Conservation (phyloP, 2,113 vertebrate genomes). For the Patagioenas fasciata region DNA sequence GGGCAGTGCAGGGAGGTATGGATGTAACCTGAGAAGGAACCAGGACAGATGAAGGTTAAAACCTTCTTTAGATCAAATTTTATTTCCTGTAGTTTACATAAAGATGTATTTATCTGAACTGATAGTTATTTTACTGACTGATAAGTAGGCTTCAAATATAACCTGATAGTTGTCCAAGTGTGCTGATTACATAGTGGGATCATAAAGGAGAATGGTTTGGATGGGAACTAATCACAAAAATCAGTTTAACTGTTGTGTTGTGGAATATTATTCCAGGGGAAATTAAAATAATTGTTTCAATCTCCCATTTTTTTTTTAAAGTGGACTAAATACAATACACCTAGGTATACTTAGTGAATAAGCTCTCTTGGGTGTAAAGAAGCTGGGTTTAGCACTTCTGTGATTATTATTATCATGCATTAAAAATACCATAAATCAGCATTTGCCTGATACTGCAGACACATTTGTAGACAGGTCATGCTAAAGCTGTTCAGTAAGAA, state of each 20-base stretch:
- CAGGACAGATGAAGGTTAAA: background rate
- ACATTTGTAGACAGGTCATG: background rate
- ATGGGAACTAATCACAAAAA: background rate
- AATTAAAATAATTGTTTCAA: background rate
- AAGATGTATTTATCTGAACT: background rate
- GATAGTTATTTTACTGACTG: background rate
- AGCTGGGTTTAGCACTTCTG: background rate
- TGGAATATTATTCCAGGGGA: background rate
- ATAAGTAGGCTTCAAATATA: background rate
- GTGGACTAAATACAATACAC: background rate
- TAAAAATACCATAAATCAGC: background rate
- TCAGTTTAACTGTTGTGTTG: background rate
- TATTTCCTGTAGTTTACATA: background rate
- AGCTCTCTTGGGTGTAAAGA: background rate
- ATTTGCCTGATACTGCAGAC: background rate
- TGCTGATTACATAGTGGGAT: background rate
- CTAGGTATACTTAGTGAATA: background rate
- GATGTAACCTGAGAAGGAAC: background rate
- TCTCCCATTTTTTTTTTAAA: background rate
- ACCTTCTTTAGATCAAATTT: background rate
- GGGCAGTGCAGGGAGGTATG: background rate
- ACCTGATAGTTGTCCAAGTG: background rate
- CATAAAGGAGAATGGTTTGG: background rate
- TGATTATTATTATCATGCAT: background rate
- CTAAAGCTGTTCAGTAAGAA: background rate